These are phyloP conservation scores for Meteorus sp. DNA, from an alignment of 1,140 invertebrate genomes.

Conservation along the genomic window DNA sequence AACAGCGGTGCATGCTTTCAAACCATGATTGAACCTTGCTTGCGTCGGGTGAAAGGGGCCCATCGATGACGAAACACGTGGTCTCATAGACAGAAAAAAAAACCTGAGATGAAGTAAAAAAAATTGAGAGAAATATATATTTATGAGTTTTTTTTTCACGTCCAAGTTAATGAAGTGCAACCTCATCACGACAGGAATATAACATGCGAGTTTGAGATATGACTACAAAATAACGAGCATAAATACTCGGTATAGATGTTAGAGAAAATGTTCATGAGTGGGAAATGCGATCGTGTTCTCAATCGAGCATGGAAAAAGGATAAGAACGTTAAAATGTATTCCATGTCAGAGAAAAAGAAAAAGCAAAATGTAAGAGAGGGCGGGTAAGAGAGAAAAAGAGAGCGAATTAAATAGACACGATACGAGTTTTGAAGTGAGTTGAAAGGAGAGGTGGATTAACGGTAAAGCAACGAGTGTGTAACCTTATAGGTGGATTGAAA, in stretches of 20 bases:
- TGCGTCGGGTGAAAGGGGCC: conserved; percentile 48
- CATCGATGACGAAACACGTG: conserved; percentile 33
- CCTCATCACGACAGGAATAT: too few relatives aligned
- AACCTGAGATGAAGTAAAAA: conserved; percentile 2
- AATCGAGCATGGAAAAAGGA: neutral
- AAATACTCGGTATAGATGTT: neutral
- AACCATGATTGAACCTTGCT: conserved; percentile 24
- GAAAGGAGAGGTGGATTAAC: conserved; percentile 42
- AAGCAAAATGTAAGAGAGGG: neutral
- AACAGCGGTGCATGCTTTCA: neutral
- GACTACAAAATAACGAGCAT: conserved; percentile 21
- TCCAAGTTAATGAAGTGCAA: too few relatives aligned
- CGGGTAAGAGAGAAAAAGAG: neutral
- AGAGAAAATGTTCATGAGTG: neutral
- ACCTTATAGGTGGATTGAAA: conserved; percentile 43
- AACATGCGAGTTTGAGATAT: conserved; percentile 5
- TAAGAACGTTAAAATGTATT: neutral
- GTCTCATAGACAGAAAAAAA: conserved; percentile 19
- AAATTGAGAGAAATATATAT: neutral
- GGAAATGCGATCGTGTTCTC: conserved; percentile 40
- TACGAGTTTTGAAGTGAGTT: too few relatives aligned
- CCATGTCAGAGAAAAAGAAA: neutral
- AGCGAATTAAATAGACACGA: too few relatives aligned
- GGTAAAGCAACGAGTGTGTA: conserved; percentile 46
- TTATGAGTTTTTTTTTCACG: too few relatives aligned